Conservation (phyloP, 2,888 invertebrate genomes). For the Sylvicola fuscatus region DNA sequence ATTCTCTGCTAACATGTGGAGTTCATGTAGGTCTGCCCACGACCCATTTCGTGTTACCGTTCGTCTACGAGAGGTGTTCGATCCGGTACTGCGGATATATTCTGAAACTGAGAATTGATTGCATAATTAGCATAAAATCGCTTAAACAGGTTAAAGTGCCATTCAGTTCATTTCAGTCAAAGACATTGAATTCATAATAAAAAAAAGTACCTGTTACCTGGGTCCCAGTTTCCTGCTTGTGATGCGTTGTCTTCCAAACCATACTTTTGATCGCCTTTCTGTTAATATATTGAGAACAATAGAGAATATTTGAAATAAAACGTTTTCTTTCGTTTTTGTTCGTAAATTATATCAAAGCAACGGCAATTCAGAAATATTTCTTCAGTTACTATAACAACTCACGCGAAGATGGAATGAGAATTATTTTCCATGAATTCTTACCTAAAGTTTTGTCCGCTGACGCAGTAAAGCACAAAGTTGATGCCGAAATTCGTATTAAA, state of each 20-base stretch:
- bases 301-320: too few species aligned
- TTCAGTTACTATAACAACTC: too few species aligned
- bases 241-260: conserved; percentile 18
- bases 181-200: too few species aligned
- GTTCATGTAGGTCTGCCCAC: conserved; percentile 28
- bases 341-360: too few species aligned
- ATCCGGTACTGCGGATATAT: conserved; percentile 20
- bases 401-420: too few species aligned
- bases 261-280: conserved; percentile 23
- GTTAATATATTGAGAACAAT: conserved; percentile 5
- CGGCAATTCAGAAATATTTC: too few species aligned
- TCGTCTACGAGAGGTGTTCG: conserved; percentile 20
- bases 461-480: conserved; percentile 64
- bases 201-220: conserved; percentile 23
- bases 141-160: conserved; percentile 3
- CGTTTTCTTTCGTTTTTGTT: too few species aligned
- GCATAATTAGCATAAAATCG: conserved; percentile 3
- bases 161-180: too few species aligned
- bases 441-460: conserved; percentile 62
- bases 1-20: conserved; percentile 16
- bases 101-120: conserved; percentile 23
- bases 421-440: too few species aligned
- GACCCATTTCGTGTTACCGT: conserved; percentile 21
- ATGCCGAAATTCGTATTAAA: conserved; percentile 70
- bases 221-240: conserved; percentile 18